phyloP scores from a whole-genome alignment of 2,797 vertebrate genomes.

The Saxicola maurus region DNA sequence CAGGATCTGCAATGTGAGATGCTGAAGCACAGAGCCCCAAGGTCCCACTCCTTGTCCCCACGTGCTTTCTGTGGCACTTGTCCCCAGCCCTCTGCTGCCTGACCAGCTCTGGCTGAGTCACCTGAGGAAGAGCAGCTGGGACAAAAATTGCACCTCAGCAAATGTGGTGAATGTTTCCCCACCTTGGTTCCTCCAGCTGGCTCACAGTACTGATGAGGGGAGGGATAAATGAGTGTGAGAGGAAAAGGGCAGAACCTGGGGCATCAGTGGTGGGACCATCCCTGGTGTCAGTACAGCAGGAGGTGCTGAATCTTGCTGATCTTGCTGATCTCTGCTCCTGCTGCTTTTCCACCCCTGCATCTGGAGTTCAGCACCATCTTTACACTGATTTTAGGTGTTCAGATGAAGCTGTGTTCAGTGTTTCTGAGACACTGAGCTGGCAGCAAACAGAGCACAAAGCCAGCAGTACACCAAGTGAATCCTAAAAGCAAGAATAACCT shows the following conservation, averaged over 20 bases:
- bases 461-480: not conserved
- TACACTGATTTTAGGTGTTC: not conserved
- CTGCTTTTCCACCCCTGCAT: not conserved
- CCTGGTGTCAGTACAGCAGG: not conserved
- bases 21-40: not conserved
- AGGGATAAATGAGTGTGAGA: not conserved
- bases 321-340: not conserved
- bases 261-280: not conserved
- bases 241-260: not conserved
- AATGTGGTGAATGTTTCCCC: not conserved
- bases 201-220: not conserved
- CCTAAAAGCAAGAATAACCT: not conserved
- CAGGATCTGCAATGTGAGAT: not conserved
- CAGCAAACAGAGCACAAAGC: not conserved
- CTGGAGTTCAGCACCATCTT: not conserved
- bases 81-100: not conserved
- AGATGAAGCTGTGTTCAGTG: not conserved
- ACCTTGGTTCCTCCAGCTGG: not conserved
- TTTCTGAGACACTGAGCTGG: not conserved
- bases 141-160: not conserved
- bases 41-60: not conserved
- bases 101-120: not conserved
- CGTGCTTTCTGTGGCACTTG: not conserved
- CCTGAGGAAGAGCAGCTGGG: not conserved
- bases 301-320: not conserved